Evolutionary conservation across 2,113 vertebrate species (phyloP).

Genomic region (Cyprinodon variegatus): DNA sequence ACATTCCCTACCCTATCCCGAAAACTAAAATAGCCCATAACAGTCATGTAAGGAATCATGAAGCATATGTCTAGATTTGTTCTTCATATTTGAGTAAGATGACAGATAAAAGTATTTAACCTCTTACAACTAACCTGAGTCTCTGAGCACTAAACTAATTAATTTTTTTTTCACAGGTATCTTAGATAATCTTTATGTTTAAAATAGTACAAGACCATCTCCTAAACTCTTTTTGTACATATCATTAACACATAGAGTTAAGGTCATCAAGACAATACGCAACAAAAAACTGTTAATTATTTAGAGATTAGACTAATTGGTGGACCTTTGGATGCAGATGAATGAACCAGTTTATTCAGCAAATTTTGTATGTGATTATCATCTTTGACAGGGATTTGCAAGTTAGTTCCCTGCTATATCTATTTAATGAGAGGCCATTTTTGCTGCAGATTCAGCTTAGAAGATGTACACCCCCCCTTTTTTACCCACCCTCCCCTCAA

Average conservation of each 20-base stretch:
- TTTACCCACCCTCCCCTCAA: background rate
- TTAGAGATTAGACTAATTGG: background rate
- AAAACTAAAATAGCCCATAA: too few species aligned
- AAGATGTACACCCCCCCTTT: slow-evolving; percentile 5
- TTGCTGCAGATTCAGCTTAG: slow-evolving; percentile 42
- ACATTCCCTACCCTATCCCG: too few species aligned
- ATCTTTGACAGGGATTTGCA: slow-evolving; percentile 17
- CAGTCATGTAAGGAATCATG: too few species aligned
- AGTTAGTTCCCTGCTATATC: slow-evolving; percentile 7
- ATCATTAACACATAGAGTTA: background rate
- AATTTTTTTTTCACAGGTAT: background rate
- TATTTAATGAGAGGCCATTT: slow-evolving; percentile 53
- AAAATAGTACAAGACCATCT: background rate
- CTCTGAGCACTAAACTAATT: background rate
- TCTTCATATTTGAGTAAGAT: background rate
- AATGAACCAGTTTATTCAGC: slow-evolving; percentile 3
- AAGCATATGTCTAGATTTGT: background rate
- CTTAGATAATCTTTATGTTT: background rate
- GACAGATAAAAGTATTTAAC: background rate
- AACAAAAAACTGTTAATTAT: background rate
- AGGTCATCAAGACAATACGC: background rate
- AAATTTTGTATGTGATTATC: slow-evolving; percentile 8
- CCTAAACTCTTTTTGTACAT: background rate
- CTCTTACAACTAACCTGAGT: background rate
- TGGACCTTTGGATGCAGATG: background rate